These are phyloP conservation scores for Psilopsiagon aurifrons DNA, from an alignment of 2,113 vertebrate species.

Conservation along the genomic window DNA sequence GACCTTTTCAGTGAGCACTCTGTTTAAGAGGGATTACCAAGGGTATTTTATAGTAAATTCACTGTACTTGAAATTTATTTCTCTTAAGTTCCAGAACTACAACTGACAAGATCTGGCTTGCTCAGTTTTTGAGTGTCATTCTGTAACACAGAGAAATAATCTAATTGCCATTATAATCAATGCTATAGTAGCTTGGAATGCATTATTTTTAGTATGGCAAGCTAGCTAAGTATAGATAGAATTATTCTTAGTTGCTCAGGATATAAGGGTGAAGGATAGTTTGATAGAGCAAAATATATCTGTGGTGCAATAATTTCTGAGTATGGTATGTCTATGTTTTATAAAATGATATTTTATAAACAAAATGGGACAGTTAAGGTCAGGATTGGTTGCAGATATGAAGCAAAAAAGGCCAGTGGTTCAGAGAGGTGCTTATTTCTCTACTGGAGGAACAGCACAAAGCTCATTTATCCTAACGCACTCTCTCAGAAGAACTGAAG, in stretches of 20 bases:
- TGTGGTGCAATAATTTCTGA: neutral
- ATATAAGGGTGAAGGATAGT: neutral
- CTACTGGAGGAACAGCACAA: neutral
- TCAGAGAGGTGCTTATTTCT: neutral
- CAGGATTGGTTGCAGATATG: neutral
- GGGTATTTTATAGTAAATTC: neutral
- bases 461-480: rapidly evolving
- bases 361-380: neutral
- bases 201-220: neutral
- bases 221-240: neutral
- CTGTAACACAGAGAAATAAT: neutral
- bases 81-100: neutral
- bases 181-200: neutral
- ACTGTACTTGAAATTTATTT: neutral
- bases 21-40: neutral
- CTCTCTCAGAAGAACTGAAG: neutral
- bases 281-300: neutral
- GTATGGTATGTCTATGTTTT: neutral
- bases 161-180: neutral
- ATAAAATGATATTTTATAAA: neutral
- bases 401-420: neutral
- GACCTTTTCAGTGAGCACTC: neutral
- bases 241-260: neutral
- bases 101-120: neutral
- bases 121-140: neutral